Evolutionary conservation across 2,888 invertebrate genomes (phyloP).

Genomic region (Psococerastis gibbosa): DNA sequence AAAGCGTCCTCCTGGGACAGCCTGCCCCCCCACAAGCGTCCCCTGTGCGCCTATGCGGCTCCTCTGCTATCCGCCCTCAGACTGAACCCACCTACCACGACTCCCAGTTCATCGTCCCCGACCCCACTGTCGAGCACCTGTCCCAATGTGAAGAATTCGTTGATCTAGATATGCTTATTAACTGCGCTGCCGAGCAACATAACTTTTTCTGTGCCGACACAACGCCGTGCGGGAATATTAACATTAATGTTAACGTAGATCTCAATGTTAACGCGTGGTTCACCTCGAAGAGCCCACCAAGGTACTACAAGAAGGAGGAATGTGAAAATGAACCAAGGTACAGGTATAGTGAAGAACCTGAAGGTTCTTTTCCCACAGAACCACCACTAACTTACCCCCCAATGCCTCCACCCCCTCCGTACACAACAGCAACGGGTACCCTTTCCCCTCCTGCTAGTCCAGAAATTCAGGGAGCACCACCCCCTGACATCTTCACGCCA

Average conservation of each 20-base stretch:
- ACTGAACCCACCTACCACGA: conserved; percentile 2
- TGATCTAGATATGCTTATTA: conserved; percentile 25
- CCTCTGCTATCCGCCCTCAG: conserved; percentile 16
- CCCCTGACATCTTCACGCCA: background rate
- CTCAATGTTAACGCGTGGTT: conserved; percentile 9
- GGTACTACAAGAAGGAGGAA: conserved; percentile 1
- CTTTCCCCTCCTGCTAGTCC: conserved; percentile 25
- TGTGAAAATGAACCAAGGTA: conserved; percentile 1
- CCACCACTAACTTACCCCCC: background rate
- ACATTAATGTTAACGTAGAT: conserved; percentile 10
- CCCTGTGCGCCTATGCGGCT: conserved; percentile 20
- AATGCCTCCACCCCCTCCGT: background rate
- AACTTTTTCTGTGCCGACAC: conserved; percentile 19
- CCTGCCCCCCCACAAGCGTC: conserved; percentile 21
- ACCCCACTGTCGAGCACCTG: conserved; percentile 15
- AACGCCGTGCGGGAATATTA: conserved; percentile 7
- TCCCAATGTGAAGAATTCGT: conserved; percentile 24
- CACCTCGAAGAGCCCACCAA: background rate
- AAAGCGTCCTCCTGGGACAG: conserved; percentile 27
- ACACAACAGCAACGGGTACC: conserved; percentile 2
- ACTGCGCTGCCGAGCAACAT: conserved; percentile 25
- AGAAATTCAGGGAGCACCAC: conserved; percentile 18
- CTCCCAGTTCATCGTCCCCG: conserved; percentile 11
- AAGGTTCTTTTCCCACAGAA: background rate
- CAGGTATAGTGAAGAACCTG: background rate